Evolutionary conservation across 2,113 vertebrate species (phyloP).

Genomic region (Capreolus pygargus): DNA sequence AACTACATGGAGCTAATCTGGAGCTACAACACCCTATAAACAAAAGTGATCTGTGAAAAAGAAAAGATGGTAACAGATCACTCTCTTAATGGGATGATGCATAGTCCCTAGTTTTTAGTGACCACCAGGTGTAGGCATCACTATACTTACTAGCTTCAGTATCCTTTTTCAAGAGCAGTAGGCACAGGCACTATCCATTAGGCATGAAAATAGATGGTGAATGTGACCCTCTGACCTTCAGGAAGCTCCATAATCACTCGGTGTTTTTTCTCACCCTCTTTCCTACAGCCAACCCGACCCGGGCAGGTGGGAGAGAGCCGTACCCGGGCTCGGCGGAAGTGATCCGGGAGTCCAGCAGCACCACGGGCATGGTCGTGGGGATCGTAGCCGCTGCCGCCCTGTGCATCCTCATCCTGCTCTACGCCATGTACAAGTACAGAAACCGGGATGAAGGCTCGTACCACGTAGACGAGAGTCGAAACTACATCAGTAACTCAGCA

Average conservation of each 20-base stretch:
- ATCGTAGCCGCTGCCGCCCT: constrained; percentile 96
- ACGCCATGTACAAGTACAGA: constrained; percentile 99
- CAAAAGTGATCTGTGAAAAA: neutral
- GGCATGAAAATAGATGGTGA: neutral
- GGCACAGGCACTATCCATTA: neutral
- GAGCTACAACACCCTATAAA: neutral
- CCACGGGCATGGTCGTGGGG: constrained; percentile 98
- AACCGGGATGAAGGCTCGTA: constrained; percentile 98
- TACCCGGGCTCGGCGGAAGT: constrained; percentile 92
- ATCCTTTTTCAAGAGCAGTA: neutral
- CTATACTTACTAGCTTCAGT: rapidly evolving
- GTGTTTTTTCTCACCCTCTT: constrained; percentile 72
- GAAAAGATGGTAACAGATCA: neutral
- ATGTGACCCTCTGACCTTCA: neutral
- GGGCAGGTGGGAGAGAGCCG: constrained; percentile 84
- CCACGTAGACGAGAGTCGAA: constrained; percentile 98
- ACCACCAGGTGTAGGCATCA: rapidly evolving
- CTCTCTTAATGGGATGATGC: neutral
- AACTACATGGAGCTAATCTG: neutral
- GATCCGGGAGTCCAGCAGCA: constrained; percentile 96
- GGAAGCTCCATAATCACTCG: constrained; percentile 58
- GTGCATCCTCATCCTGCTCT: constrained; percentile 98
- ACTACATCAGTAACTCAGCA: constrained; percentile 99
- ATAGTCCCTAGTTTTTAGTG: neutral
- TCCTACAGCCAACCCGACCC: constrained; percentile 92